Conservation (phyloP, 2,113 vertebrate genomes). For the Tor tambroides region DNA sequence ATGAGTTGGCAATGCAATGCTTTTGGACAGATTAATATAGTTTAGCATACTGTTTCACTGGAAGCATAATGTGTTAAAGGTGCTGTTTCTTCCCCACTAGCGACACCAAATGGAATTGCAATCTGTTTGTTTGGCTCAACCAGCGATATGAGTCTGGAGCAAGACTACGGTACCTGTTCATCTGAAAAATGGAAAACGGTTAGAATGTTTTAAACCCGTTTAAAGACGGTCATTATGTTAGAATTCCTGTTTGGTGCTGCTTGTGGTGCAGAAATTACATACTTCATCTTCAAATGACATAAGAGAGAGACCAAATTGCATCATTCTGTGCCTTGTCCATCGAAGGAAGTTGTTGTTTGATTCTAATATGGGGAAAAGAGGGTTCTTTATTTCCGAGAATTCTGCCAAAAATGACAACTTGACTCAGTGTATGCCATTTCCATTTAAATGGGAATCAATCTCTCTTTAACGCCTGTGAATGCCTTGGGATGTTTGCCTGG, state of each 20-base stretch:
- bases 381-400: conserved; percentile 43
- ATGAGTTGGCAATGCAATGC: conserved; percentile 49
- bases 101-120: conserved; percentile 12
- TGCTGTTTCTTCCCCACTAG: neutral
- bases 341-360: conserved; percentile 53
- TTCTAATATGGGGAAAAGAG: conserved; percentile 49
- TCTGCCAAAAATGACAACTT: conserved; percentile 61
- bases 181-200: neutral
- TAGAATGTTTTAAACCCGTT: neutral
- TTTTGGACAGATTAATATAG: conserved; percentile 55
- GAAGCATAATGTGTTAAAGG: conserved; percentile 33
- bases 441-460: conserved; percentile 67
- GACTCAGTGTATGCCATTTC: conserved; percentile 57
- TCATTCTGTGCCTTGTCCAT: neutral
- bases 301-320: neutral
- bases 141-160: neutral
- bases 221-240: neutral
- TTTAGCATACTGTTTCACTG: conserved; percentile 32
- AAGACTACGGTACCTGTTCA: neutral
- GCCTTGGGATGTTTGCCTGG: conserved; percentile 62
- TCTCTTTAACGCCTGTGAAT: conserved; percentile 55
- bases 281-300: conserved; percentile 26
- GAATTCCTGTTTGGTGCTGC: neutral
- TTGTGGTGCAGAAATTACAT: conserved; percentile 1
- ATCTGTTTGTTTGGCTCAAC: neutral